Base-by-base conservation (phyloP, 2,113 vertebrate genomes). In the Pteronura brasiliensis region DNA sequence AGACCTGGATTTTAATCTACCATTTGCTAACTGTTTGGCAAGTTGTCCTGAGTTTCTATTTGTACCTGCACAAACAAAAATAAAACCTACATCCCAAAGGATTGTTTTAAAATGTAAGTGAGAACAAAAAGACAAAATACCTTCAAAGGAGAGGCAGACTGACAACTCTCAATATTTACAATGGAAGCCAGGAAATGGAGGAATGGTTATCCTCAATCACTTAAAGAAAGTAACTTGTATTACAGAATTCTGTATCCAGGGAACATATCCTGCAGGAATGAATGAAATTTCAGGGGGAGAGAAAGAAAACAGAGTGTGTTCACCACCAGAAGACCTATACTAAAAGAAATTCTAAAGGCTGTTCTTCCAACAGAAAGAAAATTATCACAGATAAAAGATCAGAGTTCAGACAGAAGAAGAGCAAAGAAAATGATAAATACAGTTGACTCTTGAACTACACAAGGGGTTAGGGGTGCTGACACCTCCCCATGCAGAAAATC, bases 1-100 rank as follows among this genome's bases (percentile, higher is more conserved):
- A 95, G 27, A 93, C 39, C 34, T 93, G 27, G 39, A 59, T 90
- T 90, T 97, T 90, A 95, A 95, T 42, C 39, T 59, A 71, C 31
- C 4, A 14, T 82, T 82, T 88, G 79, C 76, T 65, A 65, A 31
- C 29, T 88, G 12, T 59, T 55, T 88, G 18, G 61, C 10, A 84
- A 84, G 13, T 69, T 52, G 80, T 77, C 47, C 67, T 88, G 7
- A 95, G 39, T 84, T 79, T 92, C 61, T 71, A 61, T 42, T 88
- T n/a, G 71, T n/a, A 61, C 67, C 74, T 49, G 27, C 49, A 88
- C 77, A 57, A 90, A 95, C 27, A 49, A 83, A 88, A 95, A 79
- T 85, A 79, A 89, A 90, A 82, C 4, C 29, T 69, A 39, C 11
- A 92, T 29, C 39, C 52, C 83, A 86, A 36, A 82, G 67, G 17